These are phyloP conservation scores for Eucera pruinosa DNA, from an alignment of 2,888 invertebrate genomes.

Conservation along the genomic window DNA sequence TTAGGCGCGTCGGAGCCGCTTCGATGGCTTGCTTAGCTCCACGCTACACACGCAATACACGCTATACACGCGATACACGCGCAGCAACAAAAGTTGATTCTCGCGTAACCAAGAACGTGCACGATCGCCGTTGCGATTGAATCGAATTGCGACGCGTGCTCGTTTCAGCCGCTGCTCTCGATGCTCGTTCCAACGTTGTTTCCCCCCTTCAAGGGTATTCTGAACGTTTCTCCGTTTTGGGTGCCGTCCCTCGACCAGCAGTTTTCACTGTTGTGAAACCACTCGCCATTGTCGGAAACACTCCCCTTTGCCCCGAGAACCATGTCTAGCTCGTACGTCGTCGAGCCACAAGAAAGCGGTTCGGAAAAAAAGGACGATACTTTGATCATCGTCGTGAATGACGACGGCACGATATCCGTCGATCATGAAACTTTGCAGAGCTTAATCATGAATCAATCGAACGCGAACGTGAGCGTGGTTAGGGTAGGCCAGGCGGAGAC, in stretches of 20 bases:
- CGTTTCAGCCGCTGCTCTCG: background rate
- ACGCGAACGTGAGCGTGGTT: constrained; percentile 83
- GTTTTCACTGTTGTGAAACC: too few species aligned
- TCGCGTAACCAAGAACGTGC: constrained; percentile 7
- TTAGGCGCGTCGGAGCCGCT: background rate
- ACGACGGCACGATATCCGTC: constrained; percentile 93
- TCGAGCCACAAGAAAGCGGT: constrained; percentile 78
- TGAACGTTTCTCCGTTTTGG: constrained; percentile 3
- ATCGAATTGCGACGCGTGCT: too few species aligned
- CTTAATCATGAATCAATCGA: constrained; percentile 86
- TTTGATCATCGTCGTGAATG: constrained; percentile 93
- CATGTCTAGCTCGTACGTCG: constrained; percentile 82
- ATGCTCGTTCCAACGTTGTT: constrained; percentile 14
- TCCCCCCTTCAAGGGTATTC: constrained; percentile 13
- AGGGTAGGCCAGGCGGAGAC: constrained; percentile 80
- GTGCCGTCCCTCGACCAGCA: too few species aligned
- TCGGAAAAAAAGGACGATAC: constrained; percentile 88
- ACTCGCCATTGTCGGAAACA: too few species aligned
- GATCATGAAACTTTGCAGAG: constrained; percentile 92
- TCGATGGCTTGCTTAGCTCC: background rate
- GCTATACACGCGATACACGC: too few species aligned
- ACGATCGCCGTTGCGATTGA: too few species aligned
- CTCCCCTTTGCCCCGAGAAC: too few species aligned
- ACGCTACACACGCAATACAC: too few species aligned
- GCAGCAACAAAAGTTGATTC: background rate